Evolutionary conservation across 2,797 vertebrate species (phyloP).

Genomic region (Spheniscus humboldti): DNA sequence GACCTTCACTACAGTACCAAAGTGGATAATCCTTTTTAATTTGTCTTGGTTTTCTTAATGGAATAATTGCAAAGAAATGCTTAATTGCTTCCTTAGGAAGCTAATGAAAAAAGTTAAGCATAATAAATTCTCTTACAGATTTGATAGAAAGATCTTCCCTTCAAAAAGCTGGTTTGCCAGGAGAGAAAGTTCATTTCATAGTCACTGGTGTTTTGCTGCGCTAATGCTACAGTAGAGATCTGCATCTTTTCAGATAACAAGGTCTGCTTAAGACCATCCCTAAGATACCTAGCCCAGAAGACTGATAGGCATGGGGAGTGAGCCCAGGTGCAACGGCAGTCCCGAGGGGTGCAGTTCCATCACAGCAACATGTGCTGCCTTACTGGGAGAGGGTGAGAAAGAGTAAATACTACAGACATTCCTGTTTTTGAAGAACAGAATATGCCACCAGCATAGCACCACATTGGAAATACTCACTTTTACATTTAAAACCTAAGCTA

Average conservation of each 20-base stretch:
- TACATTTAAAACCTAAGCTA: neutral
- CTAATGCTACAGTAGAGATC: neutral
- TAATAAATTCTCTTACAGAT: neutral
- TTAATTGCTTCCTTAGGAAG: neutral
- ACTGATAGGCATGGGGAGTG: neutral
- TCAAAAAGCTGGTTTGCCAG: neutral
- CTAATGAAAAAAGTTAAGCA: neutral
- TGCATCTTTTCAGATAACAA: neutral
- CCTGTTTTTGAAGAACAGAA: neutral
- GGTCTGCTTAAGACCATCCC: neutral
- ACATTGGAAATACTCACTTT: neutral
- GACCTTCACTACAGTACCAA: neutral
- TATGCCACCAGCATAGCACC: neutral
- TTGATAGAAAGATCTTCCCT: neutral
- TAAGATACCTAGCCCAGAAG: neutral
- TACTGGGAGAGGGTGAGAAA: neutral
- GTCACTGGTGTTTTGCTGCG: neutral
- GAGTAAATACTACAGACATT: neutral
- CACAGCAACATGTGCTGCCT: neutral
- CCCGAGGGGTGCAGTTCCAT: neutral
- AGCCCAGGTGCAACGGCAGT: neutral
- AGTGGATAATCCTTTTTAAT: neutral
- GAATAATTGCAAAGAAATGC: neutral
- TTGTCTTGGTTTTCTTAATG: neutral
- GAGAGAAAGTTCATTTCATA: neutral